phyloP scores from a whole-genome alignment of 1,140 invertebrate genomes.

The Pseudomyrmex flavicornis region DNA sequence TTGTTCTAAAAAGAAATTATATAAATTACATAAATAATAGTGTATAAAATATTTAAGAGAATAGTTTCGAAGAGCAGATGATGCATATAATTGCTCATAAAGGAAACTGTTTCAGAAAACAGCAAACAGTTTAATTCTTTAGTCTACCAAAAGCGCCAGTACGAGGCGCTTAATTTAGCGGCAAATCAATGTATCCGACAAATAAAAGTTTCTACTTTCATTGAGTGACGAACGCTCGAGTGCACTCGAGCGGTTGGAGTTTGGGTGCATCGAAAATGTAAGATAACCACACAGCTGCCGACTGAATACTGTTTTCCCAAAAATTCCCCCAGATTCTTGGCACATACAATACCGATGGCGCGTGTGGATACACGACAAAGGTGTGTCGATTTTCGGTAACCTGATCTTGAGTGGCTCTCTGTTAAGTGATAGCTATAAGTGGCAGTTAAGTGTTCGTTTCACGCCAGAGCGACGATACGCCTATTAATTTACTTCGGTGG shows the following conservation, averaged over 20 bases:
- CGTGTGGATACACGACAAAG: conserved; percentile 67
- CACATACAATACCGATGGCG: conserved; percentile 34
- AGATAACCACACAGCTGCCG: conserved; percentile 29
- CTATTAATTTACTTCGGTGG: conserved; percentile 83
- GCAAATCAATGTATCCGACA: background rate
- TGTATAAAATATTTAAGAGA: background rate
- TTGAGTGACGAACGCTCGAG: conserved; percentile 7
- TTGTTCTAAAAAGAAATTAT: too few species aligned
- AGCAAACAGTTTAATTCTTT: conserved; percentile 1
- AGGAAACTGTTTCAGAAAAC: background rate
- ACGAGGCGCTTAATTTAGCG: conserved; percentile 1
- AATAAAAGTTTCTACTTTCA: conserved; percentile 36
- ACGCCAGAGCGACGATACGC: conserved; percentile 80
- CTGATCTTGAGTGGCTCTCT: conserved; percentile 84
- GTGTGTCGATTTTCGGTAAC: conserved; percentile 84
- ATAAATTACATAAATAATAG: too few species aligned
- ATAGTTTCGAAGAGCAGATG: too few species aligned
- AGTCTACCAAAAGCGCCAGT: background rate
- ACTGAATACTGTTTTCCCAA: conserved; percentile 60
- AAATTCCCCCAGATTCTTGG: conserved; percentile 69
- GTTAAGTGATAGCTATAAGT: conserved; percentile 82
- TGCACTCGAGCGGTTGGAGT: background rate
- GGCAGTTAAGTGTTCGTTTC: conserved; percentile 84
- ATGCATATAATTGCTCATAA: background rate
- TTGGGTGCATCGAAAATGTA: conserved; percentile 9